Conservation (phyloP, 2,888 invertebrate genomes). For the Rutpela maculata region DNA sequence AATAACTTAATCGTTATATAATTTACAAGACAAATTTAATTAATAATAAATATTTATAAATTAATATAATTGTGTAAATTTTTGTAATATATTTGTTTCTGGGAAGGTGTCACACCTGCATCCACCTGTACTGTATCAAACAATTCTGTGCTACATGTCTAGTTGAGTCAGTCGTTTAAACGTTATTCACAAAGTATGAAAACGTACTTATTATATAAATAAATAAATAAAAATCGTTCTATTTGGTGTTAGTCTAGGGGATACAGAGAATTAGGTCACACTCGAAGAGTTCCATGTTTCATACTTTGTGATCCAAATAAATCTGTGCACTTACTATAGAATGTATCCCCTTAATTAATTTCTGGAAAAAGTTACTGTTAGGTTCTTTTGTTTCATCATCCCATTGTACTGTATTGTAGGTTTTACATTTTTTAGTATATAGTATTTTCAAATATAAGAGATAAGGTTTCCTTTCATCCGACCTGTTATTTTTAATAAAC, state of each 20-base stretch:
- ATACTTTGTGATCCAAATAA: constrained; percentile 72
- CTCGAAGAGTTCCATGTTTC: constrained; percentile 66
- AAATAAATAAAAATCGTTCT: constrained; percentile 59
- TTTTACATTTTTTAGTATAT: constrained; percentile 66
- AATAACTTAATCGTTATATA: constrained; percentile 72
- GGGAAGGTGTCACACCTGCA: constrained; percentile 52
- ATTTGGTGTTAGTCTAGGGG: constrained; percentile 67
- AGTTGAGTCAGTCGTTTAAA: constrained; percentile 63
- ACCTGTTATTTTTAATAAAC: constrained; percentile 60
- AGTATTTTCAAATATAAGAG: constrained; percentile 57
- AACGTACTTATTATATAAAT: constrained; percentile 65
- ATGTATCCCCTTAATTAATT: constrained; percentile 57
- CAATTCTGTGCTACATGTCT: constrained; percentile 68
- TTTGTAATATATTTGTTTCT: constrained; percentile 73
- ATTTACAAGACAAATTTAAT: constrained; percentile 72
- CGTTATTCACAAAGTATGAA: constrained; percentile 71
- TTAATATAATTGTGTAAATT: constrained; percentile 75
- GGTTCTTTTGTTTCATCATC: constrained; percentile 52
- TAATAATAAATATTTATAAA: constrained; percentile 71
- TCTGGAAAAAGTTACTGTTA: constrained; percentile 41
- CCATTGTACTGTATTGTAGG: constrained; percentile 64
- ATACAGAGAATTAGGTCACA: constrained; percentile 61
- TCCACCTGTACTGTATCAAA: constrained; percentile 65
- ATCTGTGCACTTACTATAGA: constrained; percentile 69
- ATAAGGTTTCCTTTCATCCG: constrained; percentile 56